Evolutionary conservation across 2,888 invertebrate genomes (phyloP).

Genomic region (Phortica okadai): DNA sequence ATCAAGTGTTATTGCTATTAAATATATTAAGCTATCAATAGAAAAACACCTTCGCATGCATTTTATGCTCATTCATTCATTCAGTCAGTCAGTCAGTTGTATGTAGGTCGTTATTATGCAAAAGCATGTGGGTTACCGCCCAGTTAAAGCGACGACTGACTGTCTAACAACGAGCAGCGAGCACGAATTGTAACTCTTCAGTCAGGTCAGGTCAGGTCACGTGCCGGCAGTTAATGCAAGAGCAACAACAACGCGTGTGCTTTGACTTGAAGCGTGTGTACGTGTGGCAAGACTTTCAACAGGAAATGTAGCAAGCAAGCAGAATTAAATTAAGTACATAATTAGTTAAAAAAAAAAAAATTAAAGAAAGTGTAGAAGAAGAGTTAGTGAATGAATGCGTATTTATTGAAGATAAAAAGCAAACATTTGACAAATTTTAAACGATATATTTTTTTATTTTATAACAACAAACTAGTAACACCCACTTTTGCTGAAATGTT

Average conservation of each 20-base stretch:
- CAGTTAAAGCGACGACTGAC: background rate
- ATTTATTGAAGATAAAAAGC: too few species aligned
- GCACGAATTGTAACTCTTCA: background rate
- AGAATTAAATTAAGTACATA: background rate
- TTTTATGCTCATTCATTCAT: background rate
- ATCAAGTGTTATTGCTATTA: conserved; percentile 10
- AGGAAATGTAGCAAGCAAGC: conserved; percentile 10
- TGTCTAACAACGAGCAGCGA: background rate
- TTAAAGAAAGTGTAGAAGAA: too few species aligned
- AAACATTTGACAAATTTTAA: too few species aligned
- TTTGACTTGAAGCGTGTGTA: conserved; percentile 1
- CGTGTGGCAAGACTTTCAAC: background rate
- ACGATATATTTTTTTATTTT: too few species aligned
- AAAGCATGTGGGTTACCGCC: conserved; percentile 7
- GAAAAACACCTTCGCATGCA: conserved; percentile 3
- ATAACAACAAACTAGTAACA: too few species aligned
- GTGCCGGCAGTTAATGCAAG: conserved; percentile 10
- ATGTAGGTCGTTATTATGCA: conserved; percentile 13
- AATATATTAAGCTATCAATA: conserved; percentile 15
- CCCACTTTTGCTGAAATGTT: conserved; percentile 5
- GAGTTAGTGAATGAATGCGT: background rate
- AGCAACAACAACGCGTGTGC: conserved; percentile 10
- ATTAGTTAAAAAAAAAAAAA: background rate
- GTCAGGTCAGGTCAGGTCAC: background rate
- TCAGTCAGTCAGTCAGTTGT: background rate